A percentile compares a stretch with the other conserved stretches of the same genome.
Conservation (phyloP, 2,888 invertebrate genomes). For the Scaeva pyrastri region DNA sequence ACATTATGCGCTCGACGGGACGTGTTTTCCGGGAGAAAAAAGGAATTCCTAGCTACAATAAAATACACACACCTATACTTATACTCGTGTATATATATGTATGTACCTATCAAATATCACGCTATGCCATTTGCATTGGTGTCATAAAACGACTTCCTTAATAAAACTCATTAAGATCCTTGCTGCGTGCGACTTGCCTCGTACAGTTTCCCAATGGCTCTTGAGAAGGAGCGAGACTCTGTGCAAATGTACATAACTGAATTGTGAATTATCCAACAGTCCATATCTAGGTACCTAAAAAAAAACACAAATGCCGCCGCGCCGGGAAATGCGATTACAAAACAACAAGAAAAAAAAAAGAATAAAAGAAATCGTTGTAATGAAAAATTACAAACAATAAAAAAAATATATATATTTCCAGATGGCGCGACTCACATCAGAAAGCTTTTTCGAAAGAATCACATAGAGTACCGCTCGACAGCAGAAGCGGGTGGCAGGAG, state of each 20-base stretch:
- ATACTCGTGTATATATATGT: too few relatives aligned
- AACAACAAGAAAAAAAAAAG: slow-evolving; percentile 39
- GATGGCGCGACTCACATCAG: slow-evolving; percentile 62
- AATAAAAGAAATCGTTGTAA: slow-evolving; percentile 67
- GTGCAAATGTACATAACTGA: slow-evolving; percentile 43
- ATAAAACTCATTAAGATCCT: slow-evolving; percentile 74
- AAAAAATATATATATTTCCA: slow-evolving; percentile 58
- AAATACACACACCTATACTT: too few relatives aligned
- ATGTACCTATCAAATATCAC: slow-evolving; percentile 52
- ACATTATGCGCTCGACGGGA: slow-evolving; percentile 56
- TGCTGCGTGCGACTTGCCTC: slow-evolving; percentile 66
- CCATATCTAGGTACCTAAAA: neutral
- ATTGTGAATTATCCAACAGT: slow-evolving; percentile 54
- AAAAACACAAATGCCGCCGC: neutral
- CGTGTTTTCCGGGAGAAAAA: slow-evolving; percentile 47
- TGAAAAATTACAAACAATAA: slow-evolving; percentile 73
- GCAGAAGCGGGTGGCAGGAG: neutral
- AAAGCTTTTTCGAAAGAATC: slow-evolving; percentile 25
- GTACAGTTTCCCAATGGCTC: slow-evolving; percentile 37
- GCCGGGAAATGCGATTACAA: slow-evolving; percentile 45
- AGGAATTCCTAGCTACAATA: slow-evolving; percentile 11
- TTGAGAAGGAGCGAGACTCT: slow-evolving; percentile 27
- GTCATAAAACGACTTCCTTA: slow-evolving; percentile 72
- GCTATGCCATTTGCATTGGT: slow-evolving; percentile 70
- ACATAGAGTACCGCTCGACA: neutral